phyloP scores from a whole-genome alignment of 2,797 vertebrate genomes.

The Pangasius mekongensis region DNA sequence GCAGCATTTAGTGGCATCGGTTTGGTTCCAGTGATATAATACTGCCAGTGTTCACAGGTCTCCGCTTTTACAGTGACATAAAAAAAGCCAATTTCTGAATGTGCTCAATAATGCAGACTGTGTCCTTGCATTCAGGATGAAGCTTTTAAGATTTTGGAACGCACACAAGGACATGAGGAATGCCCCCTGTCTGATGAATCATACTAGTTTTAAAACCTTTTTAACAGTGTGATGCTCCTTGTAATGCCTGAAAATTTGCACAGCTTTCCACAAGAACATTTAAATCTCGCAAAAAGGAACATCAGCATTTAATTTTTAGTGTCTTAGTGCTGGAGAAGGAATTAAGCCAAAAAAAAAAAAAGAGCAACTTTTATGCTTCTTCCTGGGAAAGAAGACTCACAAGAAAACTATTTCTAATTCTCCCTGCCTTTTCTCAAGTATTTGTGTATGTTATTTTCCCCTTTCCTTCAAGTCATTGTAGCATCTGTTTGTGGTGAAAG shows the following conservation, averaged over 20 bases:
- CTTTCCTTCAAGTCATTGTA: conserved; percentile 66
- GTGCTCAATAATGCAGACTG: conserved; percentile 56
- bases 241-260: neutral
- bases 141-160: conserved; percentile 53
- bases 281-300: neutral
- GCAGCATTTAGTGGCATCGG: conserved; percentile 57
- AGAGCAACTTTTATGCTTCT: neutral
- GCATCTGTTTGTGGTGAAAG: conserved; percentile 72
- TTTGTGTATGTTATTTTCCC: conserved; percentile 60
- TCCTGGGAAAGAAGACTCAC: neutral
- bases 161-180: conserved; percentile 26
- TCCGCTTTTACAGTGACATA: conserved; percentile 65
- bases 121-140: conserved; percentile 55
- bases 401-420: conserved; percentile 57
- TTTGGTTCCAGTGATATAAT: conserved; percentile 68
- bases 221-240: no score
- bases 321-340: neutral
- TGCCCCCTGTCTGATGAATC: neutral
- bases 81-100: conserved; percentile 57
- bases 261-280: neutral
- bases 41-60: conserved; percentile 60
- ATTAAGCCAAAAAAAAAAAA: no score
- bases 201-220: neutral
- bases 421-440: conserved; percentile 40
- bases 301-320: neutral